These are phyloP conservation scores for Pseudopodoces humilis DNA, from an alignment of 2,113 vertebrate species.

Conservation along the genomic window DNA sequence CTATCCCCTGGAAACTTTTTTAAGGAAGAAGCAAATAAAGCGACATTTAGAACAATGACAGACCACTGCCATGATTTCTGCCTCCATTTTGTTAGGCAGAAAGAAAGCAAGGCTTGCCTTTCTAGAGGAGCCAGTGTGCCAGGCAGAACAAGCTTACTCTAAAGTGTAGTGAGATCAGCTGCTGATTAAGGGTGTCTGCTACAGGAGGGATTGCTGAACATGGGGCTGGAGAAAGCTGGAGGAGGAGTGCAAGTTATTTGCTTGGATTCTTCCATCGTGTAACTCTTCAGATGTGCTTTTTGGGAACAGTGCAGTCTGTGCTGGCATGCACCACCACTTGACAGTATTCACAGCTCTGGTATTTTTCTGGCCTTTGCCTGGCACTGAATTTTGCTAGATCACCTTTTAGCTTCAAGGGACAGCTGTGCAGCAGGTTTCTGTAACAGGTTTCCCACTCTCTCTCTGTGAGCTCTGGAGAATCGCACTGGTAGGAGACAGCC, in stretches of 20 bases:
- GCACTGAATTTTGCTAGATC: background rate
- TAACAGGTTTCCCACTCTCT: background rate
- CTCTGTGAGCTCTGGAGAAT: background rate
- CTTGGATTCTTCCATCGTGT: background rate
- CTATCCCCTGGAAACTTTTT: background rate
- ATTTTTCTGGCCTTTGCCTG: background rate
- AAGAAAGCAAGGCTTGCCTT: background rate
- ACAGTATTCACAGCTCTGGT: background rate
- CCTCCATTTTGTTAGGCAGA: background rate
- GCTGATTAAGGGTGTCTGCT: fast-evolving
- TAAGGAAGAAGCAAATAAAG: background rate
- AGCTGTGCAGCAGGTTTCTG: background rate
- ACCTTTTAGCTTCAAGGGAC: background rate
- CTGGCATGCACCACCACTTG: background rate
- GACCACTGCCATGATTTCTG: background rate
- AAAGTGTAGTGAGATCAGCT: background rate
- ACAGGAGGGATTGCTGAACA: background rate
- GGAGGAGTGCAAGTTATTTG: background rate
- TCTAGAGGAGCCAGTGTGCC: background rate
- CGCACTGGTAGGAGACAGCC: background rate
- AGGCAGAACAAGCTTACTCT: background rate
- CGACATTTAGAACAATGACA: background rate
- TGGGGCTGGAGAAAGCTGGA: background rate
- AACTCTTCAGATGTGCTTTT: background rate
- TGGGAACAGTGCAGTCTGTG: background rate